Percentiles rank a stretch among this genome's conserved stretches.
Conservation (phyloP, 2,888 invertebrate genomes). For the Himalopsyche anomala region DNA sequence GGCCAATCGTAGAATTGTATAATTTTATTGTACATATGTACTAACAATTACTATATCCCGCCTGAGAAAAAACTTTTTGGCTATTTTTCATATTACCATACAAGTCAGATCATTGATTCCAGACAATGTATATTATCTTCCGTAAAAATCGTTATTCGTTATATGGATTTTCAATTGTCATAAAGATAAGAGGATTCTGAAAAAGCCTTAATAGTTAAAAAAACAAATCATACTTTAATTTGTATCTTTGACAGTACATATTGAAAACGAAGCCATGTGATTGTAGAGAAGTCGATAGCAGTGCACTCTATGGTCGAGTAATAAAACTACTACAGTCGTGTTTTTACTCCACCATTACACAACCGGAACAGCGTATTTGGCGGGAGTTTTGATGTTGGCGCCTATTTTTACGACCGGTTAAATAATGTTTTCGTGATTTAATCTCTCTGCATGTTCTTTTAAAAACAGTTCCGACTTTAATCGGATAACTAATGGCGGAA, state of each 20-base stretch:
- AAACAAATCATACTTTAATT: too few relatives aligned
- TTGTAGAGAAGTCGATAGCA: background rate
- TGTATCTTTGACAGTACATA: background rate
- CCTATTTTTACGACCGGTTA: background rate
- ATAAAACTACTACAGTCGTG: background rate
- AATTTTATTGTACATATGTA: too few relatives aligned
- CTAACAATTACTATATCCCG: too few relatives aligned
- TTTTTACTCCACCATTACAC: background rate
- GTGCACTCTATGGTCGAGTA: background rate
- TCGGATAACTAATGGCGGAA: constrained; percentile 9
- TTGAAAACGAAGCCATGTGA: background rate
- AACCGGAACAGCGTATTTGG: background rate
- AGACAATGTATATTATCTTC: too few relatives aligned
- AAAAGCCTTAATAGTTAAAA: too few relatives aligned
- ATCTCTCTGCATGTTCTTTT: background rate
- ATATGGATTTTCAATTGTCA: too few relatives aligned
- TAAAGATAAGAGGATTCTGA: too few relatives aligned
- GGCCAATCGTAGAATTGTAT: too few relatives aligned
- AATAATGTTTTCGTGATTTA: background rate
- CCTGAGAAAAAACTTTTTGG: too few relatives aligned
- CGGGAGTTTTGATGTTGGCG: constrained; percentile 5
- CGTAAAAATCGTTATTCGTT: too few relatives aligned
- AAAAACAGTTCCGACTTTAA: background rate
- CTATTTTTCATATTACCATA: too few relatives aligned
- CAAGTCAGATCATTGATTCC: too few relatives aligned